Evolutionary conservation across 1,140 invertebrate genomes (phyloP).

Genomic region (Hylaeus anthracinus): DNA sequence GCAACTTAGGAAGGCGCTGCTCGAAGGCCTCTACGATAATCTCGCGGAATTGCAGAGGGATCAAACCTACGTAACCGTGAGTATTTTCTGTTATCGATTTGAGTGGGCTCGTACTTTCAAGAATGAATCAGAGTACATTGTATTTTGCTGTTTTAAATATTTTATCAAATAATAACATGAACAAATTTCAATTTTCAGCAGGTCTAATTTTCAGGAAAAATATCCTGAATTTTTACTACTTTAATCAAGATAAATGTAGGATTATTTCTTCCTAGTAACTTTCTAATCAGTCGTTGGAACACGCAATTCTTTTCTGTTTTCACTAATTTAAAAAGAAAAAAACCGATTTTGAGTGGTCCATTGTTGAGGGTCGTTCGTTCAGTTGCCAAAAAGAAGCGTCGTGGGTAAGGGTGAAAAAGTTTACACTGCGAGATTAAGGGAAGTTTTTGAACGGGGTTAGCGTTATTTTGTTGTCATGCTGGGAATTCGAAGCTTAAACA

Average conservation of each 20-base stretch:
- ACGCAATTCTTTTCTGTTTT: background rate
- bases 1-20: conserved; percentile 88
- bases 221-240: too few species aligned
- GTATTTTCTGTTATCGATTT: conserved; percentile 51
- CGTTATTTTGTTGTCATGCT: conserved; percentile 16
- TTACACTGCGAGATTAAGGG: background rate
- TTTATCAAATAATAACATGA: too few species aligned
- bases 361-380: background rate
- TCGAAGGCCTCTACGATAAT: conserved; percentile 93
- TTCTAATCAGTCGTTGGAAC: too few species aligned
- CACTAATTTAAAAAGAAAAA: background rate
- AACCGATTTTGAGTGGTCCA: background rate
- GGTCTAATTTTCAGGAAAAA: too few species aligned
- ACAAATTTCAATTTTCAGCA: too few species aligned
- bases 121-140: too few species aligned
- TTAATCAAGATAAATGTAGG: too few species aligned
- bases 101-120: too few species aligned
- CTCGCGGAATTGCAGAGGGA: conserved; percentile 91
- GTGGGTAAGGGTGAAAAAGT: background rate
- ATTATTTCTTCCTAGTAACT: too few species aligned
- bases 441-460: background rate
- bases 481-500: conserved; percentile 19
- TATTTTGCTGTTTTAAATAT: too few species aligned
- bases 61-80: conserved; percentile 88
- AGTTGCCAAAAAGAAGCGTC: background rate